A percentile compares a stretch with the other conserved stretches of the same genome.
Evolutionary conservation across 2,797 vertebrate species (phyloP).

Genomic region (Takifugu rubripes): DNA sequence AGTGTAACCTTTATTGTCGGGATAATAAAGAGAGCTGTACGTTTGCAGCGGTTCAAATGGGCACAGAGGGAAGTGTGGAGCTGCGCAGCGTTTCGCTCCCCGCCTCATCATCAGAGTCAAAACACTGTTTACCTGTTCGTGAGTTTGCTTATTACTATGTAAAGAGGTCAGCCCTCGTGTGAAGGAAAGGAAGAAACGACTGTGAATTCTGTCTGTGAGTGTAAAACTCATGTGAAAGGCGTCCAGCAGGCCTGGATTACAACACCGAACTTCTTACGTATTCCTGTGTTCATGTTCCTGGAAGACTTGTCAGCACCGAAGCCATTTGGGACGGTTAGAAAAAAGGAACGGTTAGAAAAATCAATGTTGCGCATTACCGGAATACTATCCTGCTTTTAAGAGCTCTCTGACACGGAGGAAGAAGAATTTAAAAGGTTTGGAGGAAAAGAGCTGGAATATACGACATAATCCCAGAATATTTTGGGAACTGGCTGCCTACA

Average conservation of each 20-base stretch:
- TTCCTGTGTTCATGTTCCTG: constrained; percentile 37
- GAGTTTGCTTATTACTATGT: constrained; percentile 38
- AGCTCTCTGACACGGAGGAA: constrained; percentile 28
- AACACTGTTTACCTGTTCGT: constrained; percentile 47
- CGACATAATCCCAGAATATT: constrained; percentile 37
- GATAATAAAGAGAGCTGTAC: constrained; percentile 25
- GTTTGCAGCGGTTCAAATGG: constrained; percentile 28
- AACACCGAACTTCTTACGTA: constrained; percentile 16
- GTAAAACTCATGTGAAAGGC: constrained; percentile 6
- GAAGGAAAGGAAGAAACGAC: background rate
- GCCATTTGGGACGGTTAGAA: constrained; percentile 13
- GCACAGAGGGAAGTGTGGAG: constrained; percentile 33
- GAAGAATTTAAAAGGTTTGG: constrained; percentile 45
- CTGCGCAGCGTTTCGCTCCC: constrained; percentile 25
- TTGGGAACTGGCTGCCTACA: constrained; percentile 32
- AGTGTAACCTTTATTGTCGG: constrained; percentile 27
- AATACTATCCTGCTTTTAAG: constrained; percentile 44
- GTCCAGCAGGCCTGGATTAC: background rate
- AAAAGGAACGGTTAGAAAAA: constrained; percentile 36
- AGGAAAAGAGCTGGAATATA: constrained; percentile 41
- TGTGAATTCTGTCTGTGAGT: too few species aligned
- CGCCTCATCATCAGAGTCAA: constrained; percentile 39
- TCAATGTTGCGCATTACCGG: constrained; percentile 58
- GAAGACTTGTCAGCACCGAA: constrained; percentile 36
- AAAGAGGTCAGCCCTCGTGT: constrained; percentile 53